Conservation (phyloP, 2,888 invertebrate species). For the Synergus gifuensis region DNA sequence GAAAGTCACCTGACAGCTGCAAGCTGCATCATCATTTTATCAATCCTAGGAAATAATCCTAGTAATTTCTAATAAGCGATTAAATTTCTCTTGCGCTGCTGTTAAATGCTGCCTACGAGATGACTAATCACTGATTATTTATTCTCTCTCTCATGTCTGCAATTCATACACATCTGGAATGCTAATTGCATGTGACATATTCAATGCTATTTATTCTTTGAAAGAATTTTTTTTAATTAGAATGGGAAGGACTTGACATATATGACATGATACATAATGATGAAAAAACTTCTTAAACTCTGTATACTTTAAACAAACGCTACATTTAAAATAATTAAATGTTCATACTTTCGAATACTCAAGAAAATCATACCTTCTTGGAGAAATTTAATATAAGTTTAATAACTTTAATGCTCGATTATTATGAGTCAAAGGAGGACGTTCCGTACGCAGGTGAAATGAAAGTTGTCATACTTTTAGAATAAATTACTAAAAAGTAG, state of each 20-base stretch:
- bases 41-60: conserved; percentile 59
- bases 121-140: conserved; percentile 35
- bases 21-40: conserved; percentile 58
- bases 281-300: too few relatives aligned
- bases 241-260: too few relatives aligned
- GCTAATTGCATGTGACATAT: neutral
- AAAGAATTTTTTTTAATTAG: neutral
- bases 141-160: conserved; percentile 19
- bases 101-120: conserved; percentile 37
- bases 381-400: conserved; percentile 39
- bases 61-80: conserved; percentile 62
- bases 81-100: conserved; percentile 67
- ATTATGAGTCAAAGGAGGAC: conserved; percentile 21
- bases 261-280: too few relatives aligned
- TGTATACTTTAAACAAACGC: too few relatives aligned
- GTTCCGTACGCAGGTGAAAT: neutral
- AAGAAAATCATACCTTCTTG: conserved; percentile 26
- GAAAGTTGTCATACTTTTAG: conserved; percentile 32
- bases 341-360: neutral
- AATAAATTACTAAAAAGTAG: neutral
- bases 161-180: conserved; percentile 8
- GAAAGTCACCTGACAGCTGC: conserved; percentile 54
- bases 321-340: neutral
- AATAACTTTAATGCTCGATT: conserved; percentile 25
- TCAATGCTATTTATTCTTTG: neutral